Conservation (phyloP, 53 echinoderm and acorn worm species). For the Patiria pectinifera region DNA sequence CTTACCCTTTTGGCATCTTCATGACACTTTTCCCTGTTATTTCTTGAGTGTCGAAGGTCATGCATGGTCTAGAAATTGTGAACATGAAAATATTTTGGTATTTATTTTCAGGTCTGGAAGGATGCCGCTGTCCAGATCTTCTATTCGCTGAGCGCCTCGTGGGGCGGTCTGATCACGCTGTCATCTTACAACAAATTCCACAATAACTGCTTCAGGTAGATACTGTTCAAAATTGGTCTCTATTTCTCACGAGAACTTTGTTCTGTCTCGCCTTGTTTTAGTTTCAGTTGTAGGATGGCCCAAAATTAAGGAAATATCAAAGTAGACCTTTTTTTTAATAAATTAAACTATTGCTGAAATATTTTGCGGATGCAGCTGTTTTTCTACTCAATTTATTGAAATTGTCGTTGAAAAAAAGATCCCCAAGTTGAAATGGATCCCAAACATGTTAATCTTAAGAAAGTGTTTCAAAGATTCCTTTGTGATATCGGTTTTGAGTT, state of each 20-base stretch:
- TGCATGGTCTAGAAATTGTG: too few relatives aligned
- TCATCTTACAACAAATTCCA: conserved; percentile 93
- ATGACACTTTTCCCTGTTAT: too few relatives aligned
- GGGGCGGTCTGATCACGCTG: conserved; percentile 90
- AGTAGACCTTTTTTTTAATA: background rate
- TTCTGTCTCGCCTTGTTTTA: background rate
- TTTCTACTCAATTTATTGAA: too few relatives aligned
- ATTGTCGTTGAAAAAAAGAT: too few relatives aligned
- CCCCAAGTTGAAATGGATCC: too few relatives aligned
- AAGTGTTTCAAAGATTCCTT: too few relatives aligned
- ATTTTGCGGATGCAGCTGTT: too few relatives aligned
- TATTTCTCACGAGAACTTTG: background rate
- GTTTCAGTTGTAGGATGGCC: background rate
- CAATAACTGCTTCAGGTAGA: conserved; percentile 88
- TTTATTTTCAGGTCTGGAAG: conserved; percentile 71
- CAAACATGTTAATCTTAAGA: too few relatives aligned
- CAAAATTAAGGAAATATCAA: background rate
- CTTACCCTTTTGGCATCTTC: too few relatives aligned
- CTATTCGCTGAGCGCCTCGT: conserved; percentile 89
- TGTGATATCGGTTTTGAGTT: too few relatives aligned
- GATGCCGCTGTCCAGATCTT: conserved; percentile 93
- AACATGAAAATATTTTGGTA: background rate
- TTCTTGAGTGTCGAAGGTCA: too few relatives aligned
- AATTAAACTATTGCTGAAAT: too few relatives aligned
- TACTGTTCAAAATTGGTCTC: background rate